Conservation (phyloP, 2,888 invertebrate species). For the Tuta absoluta region DNA sequence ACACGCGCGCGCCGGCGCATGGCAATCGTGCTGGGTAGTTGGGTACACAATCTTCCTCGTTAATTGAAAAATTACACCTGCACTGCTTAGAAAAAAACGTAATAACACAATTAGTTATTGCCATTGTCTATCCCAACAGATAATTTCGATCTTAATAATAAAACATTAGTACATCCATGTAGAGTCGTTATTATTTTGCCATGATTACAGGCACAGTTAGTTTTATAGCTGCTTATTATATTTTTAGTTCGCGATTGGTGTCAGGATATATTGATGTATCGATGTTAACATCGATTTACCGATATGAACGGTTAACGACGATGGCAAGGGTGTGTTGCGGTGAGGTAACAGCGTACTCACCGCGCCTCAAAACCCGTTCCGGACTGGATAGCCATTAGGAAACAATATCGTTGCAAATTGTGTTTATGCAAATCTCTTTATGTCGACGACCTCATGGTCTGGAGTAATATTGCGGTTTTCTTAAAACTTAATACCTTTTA, state of each 20-base stretch:
- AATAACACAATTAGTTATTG: conserved; percentile 7
- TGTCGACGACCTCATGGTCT: conserved; percentile 21
- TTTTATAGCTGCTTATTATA: conserved; percentile 8
- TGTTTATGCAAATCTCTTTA: conserved; percentile 53
- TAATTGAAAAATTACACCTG: conserved; percentile 37
- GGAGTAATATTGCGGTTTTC: conserved; percentile 15
- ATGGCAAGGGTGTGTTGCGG: conserved; percentile 25
- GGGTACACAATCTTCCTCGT: conserved; percentile 24
- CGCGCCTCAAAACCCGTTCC: conserved; percentile 39
- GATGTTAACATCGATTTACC: conserved; percentile 20
- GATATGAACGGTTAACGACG: conserved; percentile 23
- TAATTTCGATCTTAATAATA: conserved; percentile 7
- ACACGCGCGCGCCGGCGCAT: conserved; percentile 35
- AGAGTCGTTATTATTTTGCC: not conserved
- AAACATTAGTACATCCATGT: conserved; percentile 9
- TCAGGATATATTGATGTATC: conserved; percentile 23
- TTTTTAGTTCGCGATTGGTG: conserved; percentile 1
- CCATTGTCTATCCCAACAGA: not conserved
- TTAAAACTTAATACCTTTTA: not conserved
- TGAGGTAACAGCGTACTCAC: conserved; percentile 28
- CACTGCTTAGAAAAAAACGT: not conserved
- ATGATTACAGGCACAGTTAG: conserved; percentile 15
- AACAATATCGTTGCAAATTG: conserved; percentile 51
- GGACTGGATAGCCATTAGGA: conserved; percentile 36
- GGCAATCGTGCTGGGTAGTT: conserved; percentile 1